Percentiles rank a stretch among this genome's conserved stretches.
Evolutionary conservation across 1,140 invertebrate species (phyloP).

Genomic region (Sycophila sp.): DNA sequence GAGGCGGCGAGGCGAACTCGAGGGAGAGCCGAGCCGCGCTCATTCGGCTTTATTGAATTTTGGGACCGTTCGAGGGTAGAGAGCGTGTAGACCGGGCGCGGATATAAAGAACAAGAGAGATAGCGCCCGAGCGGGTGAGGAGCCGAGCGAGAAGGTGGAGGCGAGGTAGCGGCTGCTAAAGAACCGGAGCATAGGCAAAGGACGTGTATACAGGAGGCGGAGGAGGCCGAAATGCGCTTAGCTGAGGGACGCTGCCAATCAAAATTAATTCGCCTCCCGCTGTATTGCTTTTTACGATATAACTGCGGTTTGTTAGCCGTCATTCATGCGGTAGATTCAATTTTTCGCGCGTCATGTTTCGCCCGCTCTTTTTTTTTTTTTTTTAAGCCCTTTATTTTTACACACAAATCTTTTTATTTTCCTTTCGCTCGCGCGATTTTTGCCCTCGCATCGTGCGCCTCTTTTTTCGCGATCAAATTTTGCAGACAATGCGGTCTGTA

Average conservation of each 20-base stretch:
- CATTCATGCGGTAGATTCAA: slow-evolving; percentile 65
- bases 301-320: slow-evolving; percentile 68
- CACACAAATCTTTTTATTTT: neutral
- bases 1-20: slow-evolving; percentile 40
- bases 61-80: slow-evolving; percentile 59
- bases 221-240: slow-evolving; percentile 41
- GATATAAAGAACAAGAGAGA: slow-evolving; percentile 31
- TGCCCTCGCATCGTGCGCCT: neutral
- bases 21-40: slow-evolving; percentile 49
- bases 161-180: slow-evolving; percentile 23
- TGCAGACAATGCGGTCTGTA: neutral
- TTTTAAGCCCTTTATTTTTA: neutral
- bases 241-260: slow-evolving; percentile 53
- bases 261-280: slow-evolving; percentile 65
- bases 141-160: slow-evolving; percentile 40
- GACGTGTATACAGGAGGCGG: slow-evolving; percentile 16
- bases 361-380: neutral
- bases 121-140: neutral
- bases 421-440: neutral
- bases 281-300: slow-evolving; percentile 67
- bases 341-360: slow-evolving; percentile 44
- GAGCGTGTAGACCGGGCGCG: slow-evolving; percentile 39
- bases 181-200: slow-evolving; percentile 16
- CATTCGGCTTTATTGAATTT: slow-evolving; percentile 66
- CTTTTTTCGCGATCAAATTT: neutral